A percentile compares a stretch with the other conserved stretches of the same genome.
Conservation (phyloP, 2,113 vertebrate species). For the Chelonoidis abingdonii region DNA sequence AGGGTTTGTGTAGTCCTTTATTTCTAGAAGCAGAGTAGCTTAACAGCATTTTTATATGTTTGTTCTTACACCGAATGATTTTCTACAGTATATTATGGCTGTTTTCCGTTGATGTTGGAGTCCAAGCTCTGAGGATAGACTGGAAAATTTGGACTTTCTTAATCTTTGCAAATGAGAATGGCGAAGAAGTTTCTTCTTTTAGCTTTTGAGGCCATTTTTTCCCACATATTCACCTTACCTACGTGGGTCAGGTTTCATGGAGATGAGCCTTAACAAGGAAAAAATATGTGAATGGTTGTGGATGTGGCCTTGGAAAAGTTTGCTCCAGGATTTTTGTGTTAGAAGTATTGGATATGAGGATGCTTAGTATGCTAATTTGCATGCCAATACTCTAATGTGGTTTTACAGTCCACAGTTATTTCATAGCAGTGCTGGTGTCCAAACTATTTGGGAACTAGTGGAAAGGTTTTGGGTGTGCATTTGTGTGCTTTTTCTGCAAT, state of each 20-base stretch:
- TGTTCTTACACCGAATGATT: background rate
- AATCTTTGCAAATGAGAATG: background rate
- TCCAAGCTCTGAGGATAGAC: background rate
- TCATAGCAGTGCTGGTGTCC: conserved; percentile 22
- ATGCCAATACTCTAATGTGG: background rate
- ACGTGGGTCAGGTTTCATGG: conserved; percentile 57
- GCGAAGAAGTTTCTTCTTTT: conserved; percentile 6
- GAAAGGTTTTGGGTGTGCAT: conserved; percentile 62
- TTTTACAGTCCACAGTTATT: conserved; percentile 46
- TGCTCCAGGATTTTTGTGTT: conserved; percentile 58
- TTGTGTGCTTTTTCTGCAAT: conserved; percentile 34
- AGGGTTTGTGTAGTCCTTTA: fast-evolving
- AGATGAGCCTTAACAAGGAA: conserved; percentile 50
- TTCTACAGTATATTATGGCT: background rate
- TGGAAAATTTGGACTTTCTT: conserved; percentile 27
- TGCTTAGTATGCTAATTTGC: conserved; percentile 63
- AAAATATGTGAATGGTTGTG: conserved; percentile 30
- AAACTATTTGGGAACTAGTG: background rate
- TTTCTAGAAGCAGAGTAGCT: background rate
- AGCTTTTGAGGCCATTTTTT: conserved; percentile 29
- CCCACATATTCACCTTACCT: conserved; percentile 35
- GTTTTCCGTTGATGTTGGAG: background rate
- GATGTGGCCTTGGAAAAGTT: conserved; percentile 63
- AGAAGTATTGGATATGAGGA: conserved; percentile 36
- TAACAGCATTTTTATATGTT: background rate